Base-by-base conservation (phyloP, 2,113 vertebrate species). In the Dissostichus mawsoni region DNA sequence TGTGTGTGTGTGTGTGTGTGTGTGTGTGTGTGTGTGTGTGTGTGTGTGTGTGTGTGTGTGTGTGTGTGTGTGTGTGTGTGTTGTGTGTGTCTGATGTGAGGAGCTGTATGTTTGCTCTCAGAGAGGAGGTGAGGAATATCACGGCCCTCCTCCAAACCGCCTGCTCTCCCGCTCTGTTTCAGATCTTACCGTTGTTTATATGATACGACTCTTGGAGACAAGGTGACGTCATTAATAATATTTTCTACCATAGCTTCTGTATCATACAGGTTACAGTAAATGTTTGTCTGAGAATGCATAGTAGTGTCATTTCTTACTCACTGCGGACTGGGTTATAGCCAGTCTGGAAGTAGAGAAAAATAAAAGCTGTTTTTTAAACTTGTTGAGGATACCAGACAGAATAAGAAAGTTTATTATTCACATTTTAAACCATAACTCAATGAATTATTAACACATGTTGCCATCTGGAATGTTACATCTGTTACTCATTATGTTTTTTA, bases 91-190 rank as follows among this genome's bases (percentile, higher is more conserved):
- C 81, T 86, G 85, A 88, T 92, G 89, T 91, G 86, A 69, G 69
- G n/a, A 72, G 70, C 74, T 89, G 81, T 74, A 53, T 82, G 85
- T 94, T 92, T 91, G 84, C 87, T 91, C 81, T 87, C 61, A 8
- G 66, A 75, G 72, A 36, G 57, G 20, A 88, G 84, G 87, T 93
- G 94, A 78, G 76, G 87, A 94, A 94, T 95, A 90, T 93, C 92
- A 65, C 93, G 58, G 72, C 58, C 56, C 67, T 85, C 76, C 87
- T 88, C 86, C 72, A 94, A 94, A 93, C 90, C 90, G 78, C 89
- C 83, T 29, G 71, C 85, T 85, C 65, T 76, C 48, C 58, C 9
- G 45, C 83, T 81, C 79, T 52, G 84, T 91, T 20, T 58, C 86
- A 88, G 89, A 92, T 86, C 83, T 74, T 6, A 12, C 41, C 57